phyloP scores from a whole-genome alignment of 2,797 vertebrate species.

The Sebastes melanostomus region DNA sequence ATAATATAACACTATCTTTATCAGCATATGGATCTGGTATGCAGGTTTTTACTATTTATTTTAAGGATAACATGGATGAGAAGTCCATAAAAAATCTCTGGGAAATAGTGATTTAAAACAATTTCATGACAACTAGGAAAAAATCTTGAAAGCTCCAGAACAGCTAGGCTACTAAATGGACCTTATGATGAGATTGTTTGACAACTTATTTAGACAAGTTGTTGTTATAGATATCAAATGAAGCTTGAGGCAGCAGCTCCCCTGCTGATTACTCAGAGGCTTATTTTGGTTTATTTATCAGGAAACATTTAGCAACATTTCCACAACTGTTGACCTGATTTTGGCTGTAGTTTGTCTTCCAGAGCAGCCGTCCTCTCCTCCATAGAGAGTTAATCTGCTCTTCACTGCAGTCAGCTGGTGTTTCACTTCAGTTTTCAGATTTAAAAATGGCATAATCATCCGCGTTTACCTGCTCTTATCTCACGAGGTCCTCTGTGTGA shows the following conservation, averaged over 20 bases:
- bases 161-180: background rate
- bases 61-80: too few relatives aligned
- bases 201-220: background rate
- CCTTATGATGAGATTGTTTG: background rate
- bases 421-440: background rate
- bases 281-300: background rate
- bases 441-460: too few relatives aligned
- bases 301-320: background rate
- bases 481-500: background rate
- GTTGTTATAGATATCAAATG: background rate
- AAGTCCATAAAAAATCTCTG: too few relatives aligned
- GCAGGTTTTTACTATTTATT: too few relatives aligned
- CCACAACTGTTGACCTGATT: background rate
- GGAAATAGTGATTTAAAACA: too few relatives aligned
- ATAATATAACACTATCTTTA: too few relatives aligned
- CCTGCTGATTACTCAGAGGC: background rate
- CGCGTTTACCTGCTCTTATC: background rate
- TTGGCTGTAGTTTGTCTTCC: background rate
- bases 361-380: background rate
- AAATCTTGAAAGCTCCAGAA: background rate
- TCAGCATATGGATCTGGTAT: too few relatives aligned
- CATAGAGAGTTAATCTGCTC: background rate
- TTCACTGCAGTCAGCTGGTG: rapidly evolving
- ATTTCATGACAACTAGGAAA: too few relatives aligned
- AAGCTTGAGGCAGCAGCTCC: background rate